These are phyloP conservation scores for Volucella inanis DNA, from an alignment of 2,888 invertebrate genomes.

Conservation along the genomic window DNA sequence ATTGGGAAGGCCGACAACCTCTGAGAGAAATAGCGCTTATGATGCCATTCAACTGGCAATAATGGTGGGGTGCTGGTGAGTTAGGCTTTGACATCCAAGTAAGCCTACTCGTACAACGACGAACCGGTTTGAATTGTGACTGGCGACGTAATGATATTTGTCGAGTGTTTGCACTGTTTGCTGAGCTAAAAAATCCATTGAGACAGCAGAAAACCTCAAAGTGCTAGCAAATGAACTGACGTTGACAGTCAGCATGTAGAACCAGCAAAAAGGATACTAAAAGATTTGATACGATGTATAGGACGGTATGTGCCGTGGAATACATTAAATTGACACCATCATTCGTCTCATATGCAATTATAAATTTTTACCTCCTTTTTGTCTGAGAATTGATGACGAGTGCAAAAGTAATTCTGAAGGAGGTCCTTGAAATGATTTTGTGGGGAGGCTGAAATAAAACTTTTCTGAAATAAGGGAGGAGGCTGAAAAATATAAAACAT, in stretches of 20 bases:
- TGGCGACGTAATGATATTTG: constrained; percentile 73
- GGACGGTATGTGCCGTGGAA: constrained; percentile 61
- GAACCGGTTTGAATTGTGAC: constrained; percentile 64
- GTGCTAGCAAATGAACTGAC: constrained; percentile 50
- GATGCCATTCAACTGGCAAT: constrained; percentile 56
- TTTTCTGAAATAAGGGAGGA: not conserved
- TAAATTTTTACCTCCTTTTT: not conserved
- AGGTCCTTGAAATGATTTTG: constrained; percentile 35
- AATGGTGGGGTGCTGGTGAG: not conserved
- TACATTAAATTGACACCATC: constrained; percentile 45
- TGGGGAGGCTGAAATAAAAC: not conserved
- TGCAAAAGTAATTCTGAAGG: not conserved
- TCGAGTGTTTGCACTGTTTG: constrained; percentile 69
- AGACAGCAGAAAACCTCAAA: constrained; percentile 65
- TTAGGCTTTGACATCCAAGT: constrained; percentile 49
- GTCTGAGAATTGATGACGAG: constrained; percentile 41
- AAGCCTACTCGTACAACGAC: constrained; percentile 36
- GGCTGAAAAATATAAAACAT: not conserved
- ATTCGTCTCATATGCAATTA: not conserved
- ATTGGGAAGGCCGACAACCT: constrained; percentile 66
- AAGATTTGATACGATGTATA: constrained; percentile 18
- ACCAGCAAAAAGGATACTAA: constrained; percentile 14
- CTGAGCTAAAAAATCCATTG: constrained; percentile 69
- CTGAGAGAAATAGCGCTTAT: constrained; percentile 35
- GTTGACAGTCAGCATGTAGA: constrained; percentile 50